These are phyloP conservation scores for Busseola fusca DNA, from an alignment of 2,888 invertebrate species.

Conservation along the genomic window DNA sequence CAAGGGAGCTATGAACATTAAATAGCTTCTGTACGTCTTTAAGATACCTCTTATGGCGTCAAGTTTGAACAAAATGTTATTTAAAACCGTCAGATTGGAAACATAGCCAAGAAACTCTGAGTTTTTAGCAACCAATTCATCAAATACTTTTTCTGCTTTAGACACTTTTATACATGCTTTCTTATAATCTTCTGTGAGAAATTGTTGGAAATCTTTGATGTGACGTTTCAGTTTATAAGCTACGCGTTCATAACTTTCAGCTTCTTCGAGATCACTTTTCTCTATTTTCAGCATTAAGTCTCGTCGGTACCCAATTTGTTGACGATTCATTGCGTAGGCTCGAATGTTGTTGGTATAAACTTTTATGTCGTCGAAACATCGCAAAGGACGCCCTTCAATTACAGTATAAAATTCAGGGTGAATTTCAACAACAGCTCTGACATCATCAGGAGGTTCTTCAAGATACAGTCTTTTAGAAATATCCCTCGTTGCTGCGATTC, in stretches of 20 bases:
- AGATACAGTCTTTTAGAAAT: conserved; percentile 89
- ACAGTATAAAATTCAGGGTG: conserved; percentile 91
- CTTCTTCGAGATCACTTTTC: conserved; percentile 76
- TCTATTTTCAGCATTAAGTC: conserved; percentile 83
- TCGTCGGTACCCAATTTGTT: conserved; percentile 85
- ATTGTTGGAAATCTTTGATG: conserved; percentile 83
- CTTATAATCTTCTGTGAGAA: conserved; percentile 85
- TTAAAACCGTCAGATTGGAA: conserved; percentile 76
- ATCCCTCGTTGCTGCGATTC: conserved; percentile 84
- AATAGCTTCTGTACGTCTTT: conserved; percentile 81
- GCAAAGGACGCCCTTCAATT: conserved; percentile 89
- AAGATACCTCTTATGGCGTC: conserved; percentile 81
- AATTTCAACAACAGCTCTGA: conserved; percentile 90
- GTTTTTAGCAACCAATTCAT: conserved; percentile 76
- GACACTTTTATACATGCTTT: conserved; percentile 79
- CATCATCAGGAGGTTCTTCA: conserved; percentile 87
- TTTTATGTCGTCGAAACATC: conserved; percentile 88
- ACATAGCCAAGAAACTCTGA: conserved; percentile 79
- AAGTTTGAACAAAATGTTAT: conserved; percentile 82
- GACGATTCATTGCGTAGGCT: conserved; percentile 84
- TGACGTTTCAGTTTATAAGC: conserved; percentile 77
- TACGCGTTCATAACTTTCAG: conserved; percentile 74
- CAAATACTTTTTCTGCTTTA: conserved; percentile 76
- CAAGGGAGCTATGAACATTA: conserved; percentile 82
- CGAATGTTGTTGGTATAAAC: conserved; percentile 89